These are phyloP conservation scores for Amaurobius ferox DNA, from an alignment of 2,888 invertebrate genomes.

Conservation along the genomic window DNA sequence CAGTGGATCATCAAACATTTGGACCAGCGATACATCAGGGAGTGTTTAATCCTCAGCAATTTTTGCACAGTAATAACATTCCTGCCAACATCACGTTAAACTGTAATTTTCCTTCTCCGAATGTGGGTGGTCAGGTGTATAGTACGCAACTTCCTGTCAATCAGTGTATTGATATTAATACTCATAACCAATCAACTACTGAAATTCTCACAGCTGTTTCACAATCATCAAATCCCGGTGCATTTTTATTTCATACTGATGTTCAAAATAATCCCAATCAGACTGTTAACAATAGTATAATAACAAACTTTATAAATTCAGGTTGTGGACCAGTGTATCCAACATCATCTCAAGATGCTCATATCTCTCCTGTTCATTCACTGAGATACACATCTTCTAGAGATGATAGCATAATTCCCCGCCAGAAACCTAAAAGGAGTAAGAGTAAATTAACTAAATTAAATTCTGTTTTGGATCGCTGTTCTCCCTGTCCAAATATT, in stretches of 20 bases:
- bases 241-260: conserved; percentile 60
- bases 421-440: conserved; percentile 65
- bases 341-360: conserved; percentile 33
- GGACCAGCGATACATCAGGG: conserved; percentile 54
- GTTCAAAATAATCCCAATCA: conserved; percentile 38
- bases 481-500: conserved; percentile 81
- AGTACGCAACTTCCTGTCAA: conserved; percentile 66
- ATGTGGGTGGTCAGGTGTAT: conserved; percentile 51
- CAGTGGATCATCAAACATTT: conserved; percentile 48
- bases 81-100: conserved; percentile 62
- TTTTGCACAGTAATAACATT: conserved; percentile 48
- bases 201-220: conserved; percentile 51
- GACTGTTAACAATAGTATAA: conserved; percentile 25
- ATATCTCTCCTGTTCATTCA: conserved; percentile 27
- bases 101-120: conserved; percentile 60
- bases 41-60: conserved; percentile 57
- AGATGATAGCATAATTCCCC: conserved; percentile 30
- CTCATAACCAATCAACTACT: conserved; percentile 30
- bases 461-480: conserved; percentile 74
- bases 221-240: conserved; percentile 51
- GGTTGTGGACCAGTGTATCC: conserved; percentile 37
- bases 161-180: conserved; percentile 61
- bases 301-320: conserved; percentile 46
- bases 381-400: conserved; percentile 31
- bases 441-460: conserved; percentile 69